Base-by-base conservation (phyloP, 2,888 invertebrate genomes). In the Stenurella melanura region DNA sequence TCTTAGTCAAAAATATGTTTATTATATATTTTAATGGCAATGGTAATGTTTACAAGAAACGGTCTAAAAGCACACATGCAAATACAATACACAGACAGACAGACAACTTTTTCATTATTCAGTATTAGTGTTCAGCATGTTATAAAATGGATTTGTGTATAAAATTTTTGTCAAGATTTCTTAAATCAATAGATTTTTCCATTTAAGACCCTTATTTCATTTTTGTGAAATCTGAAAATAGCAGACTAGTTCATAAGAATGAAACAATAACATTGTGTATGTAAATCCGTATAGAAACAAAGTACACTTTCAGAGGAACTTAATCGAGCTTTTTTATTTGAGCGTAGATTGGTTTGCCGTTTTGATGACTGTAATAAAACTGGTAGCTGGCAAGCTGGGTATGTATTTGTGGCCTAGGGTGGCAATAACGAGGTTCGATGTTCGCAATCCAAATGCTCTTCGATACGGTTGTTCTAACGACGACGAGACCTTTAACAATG, bases 321-420 rank as follows among this genome's bases (percentile, higher is more conserved):
- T 64, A 38, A 64, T 38, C 42, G 50, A 19, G 58, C 30, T 30
- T 69, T 73, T 76, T 72, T 57, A 69, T 70, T 64, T 69, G 66
- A 58, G 69, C 64, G 34, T 56, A 38, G 69, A 64, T 64, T 57
- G 73, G 54, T 71, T 77, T 74, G 71, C 71, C 57, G 66, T 77
- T 77, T 74, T 77, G 77, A 74, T 74, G 77, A 34, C 38, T 54
- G 74, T 57, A 74, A 74, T 74, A 77, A 77, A 77, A 77, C 71
- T 64, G 64, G 64, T 34, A 61, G 68, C 73, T 38, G 56, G 56
- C 63, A 70, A 77, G 42, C 64, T 63, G 70, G 71, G 70, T 15
- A 70, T 70, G 71, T 77, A 74, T 77, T 73, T 78, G 75, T 74
- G 78, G 78, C 78, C 74, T 72, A 75, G 73, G 78, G 78, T 75